A percentile compares a stretch with the other conserved stretches of the same genome.
phyloP scores from a whole-genome alignment of 2,797 vertebrate species.

The Thamnophis elegans region DNA sequence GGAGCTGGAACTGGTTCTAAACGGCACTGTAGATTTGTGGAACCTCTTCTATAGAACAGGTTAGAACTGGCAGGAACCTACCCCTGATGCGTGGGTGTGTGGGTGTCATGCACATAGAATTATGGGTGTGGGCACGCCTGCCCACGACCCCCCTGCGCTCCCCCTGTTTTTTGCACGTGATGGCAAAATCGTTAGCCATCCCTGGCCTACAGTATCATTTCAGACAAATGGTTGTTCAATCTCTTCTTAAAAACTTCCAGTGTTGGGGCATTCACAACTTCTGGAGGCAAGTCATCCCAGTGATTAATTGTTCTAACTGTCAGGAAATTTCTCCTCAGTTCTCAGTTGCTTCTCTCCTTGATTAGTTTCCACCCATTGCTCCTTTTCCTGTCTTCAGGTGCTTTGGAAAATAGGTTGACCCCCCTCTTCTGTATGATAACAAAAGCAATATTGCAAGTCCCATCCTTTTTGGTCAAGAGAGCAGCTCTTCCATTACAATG shows the following conservation, averaged over 20 bases:
- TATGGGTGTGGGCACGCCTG: no score
- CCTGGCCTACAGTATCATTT: background rate
- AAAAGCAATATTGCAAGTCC: background rate
- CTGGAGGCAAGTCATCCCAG: background rate
- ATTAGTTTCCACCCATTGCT: background rate
- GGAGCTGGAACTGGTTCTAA: no score
- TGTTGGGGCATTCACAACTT: background rate
- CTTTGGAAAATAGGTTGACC: background rate
- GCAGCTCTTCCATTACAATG: background rate
- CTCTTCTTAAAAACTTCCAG: background rate
- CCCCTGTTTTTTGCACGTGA: no score
- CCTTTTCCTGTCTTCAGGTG: background rate
- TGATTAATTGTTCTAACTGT: background rate
- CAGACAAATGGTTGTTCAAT: background rate
- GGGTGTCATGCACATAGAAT: no score
- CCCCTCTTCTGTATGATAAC: background rate
- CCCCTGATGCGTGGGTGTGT: no score
- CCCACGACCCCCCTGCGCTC: no score
- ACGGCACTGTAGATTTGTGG: no score
- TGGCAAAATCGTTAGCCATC: no score
- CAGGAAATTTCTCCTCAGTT: background rate
- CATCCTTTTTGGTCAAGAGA: background rate
- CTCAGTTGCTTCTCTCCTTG: background rate
- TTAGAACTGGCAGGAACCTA: no score
- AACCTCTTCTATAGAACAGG: no score